Percentiles rank a stretch among this genome's conserved stretches.
phyloP scores from a whole-genome alignment of 1,140 invertebrate species.

The Heliconius congener region DNA sequence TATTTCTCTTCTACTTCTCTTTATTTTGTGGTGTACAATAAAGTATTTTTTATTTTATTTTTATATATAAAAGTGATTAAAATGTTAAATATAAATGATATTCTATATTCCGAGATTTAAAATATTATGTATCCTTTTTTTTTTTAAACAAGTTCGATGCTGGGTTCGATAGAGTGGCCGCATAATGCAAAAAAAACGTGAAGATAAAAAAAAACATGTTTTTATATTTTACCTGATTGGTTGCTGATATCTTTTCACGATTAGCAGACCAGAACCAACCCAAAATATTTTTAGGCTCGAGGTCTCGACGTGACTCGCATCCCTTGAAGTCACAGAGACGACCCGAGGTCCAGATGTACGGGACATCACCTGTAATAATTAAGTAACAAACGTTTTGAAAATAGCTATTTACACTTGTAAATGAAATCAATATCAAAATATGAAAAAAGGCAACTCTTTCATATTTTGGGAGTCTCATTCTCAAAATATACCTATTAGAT shows the following conservation, averaged over 20 bases:
- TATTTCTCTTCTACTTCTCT: too few relatives aligned
- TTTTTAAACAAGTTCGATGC: too few relatives aligned
- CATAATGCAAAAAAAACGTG: not conserved
- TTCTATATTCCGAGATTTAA: conserved; percentile 45
- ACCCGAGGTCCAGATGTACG: conserved; percentile 95
- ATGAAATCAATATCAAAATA: not conserved
- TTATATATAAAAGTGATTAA: not conserved
- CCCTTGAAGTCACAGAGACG: conserved; percentile 96
- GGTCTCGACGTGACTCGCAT: conserved; percentile 91
- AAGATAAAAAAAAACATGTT: not conserved
- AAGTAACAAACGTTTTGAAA: not conserved
- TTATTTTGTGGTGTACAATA: too few relatives aligned
- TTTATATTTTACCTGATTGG: conserved; percentile 84
- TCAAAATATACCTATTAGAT: too few relatives aligned
- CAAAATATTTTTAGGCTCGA: conserved; percentile 91
- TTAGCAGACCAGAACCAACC: conserved; percentile 97
- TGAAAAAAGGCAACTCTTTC: not conserved
- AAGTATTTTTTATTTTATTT: too few relatives aligned
- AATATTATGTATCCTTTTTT: too few relatives aligned
- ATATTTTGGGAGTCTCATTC: too few relatives aligned
- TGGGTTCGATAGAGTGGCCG: not conserved
- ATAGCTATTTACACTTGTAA: not conserved
- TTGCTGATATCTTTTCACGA: conserved; percentile 92
- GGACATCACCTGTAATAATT: conserved; percentile 87
- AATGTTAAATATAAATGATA: not conserved